Conservation (phyloP, 2,888 invertebrate species). For the Pristionchus arcanus region DNA sequence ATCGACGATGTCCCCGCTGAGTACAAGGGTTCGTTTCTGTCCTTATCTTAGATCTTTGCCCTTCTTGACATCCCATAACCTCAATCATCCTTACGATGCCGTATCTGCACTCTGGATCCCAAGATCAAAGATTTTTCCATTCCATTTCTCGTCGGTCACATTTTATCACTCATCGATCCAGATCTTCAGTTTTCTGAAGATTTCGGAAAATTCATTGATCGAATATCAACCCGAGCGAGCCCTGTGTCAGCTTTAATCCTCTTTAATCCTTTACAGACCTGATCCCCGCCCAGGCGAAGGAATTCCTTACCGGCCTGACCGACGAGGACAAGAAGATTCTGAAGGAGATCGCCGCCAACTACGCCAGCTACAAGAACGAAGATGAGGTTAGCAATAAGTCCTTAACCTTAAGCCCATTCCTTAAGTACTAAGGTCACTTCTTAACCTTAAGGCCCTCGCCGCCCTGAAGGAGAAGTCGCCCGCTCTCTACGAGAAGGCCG, state of each 20-base stretch:
- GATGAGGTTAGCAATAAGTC: slow-evolving; percentile 60
- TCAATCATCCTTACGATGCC: not conserved
- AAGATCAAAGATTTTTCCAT: too few species aligned
- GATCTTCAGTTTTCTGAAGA: too few species aligned
- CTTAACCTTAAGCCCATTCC: not conserved
- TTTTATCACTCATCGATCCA: too few species aligned
- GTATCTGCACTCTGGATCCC: too few species aligned
- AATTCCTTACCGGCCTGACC: slow-evolving; percentile 75
- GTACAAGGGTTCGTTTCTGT: slow-evolving; percentile 67
- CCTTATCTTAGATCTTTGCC: too few species aligned
- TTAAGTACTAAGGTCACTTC: not conserved
- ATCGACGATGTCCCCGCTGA: slow-evolving; percentile 75
- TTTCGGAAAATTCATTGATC: too few species aligned
- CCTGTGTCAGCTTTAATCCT: too few species aligned
- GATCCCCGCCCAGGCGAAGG: slow-evolving; percentile 75
- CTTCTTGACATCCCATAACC: not conserved
- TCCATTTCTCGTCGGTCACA: too few species aligned
- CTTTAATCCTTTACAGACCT: slow-evolving; percentile 71
- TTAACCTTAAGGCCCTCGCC: slow-evolving; percentile 64
- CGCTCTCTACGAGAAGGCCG: slow-evolving; percentile 73
- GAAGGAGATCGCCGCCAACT: slow-evolving; percentile 73
- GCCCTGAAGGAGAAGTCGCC: slow-evolving; percentile 76
- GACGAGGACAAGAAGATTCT: slow-evolving; percentile 67
- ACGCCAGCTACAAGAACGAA: slow-evolving; percentile 68
- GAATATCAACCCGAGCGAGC: too few species aligned